phyloP scores from a whole-genome alignment of 35 echinoderm and acorn worm species.

The Eucidaris tribuloides region DNA sequence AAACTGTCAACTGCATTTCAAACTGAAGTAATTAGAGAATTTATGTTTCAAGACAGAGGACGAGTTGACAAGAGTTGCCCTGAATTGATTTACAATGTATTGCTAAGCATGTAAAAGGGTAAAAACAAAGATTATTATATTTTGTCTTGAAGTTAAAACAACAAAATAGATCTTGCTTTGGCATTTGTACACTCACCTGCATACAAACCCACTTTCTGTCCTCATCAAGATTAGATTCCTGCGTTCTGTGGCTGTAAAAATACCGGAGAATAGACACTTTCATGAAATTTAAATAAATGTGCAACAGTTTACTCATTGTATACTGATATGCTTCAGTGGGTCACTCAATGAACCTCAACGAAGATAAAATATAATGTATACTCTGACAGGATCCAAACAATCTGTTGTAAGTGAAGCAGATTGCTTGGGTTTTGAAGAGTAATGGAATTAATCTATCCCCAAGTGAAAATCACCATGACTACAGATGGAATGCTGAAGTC shows the following conservation, averaged over 20 bases:
- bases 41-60: too few species aligned
- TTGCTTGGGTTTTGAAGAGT: constrained; percentile 7
- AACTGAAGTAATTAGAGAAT: too few species aligned
- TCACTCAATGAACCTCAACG: not conserved
- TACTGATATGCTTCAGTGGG: not conserved
- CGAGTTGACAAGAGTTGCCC: too few species aligned
- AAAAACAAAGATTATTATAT: too few species aligned
- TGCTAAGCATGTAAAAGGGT: too few species aligned
- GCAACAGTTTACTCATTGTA: not conserved
- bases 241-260: not conserved
- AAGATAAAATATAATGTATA: not conserved
- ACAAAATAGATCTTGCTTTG: too few species aligned
- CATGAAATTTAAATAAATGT: not conserved
- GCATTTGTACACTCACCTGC: constrained; percentile 70
- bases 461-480: not conserved
- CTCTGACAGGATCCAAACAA: constrained; percentile 17
- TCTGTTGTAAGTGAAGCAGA: not conserved
- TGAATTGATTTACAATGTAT: too few species aligned
- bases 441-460: constrained; percentile 21
- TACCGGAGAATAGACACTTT: not conserved
- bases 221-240: constrained; percentile 46
- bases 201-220: constrained; percentile 68
- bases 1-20: too few species aligned
- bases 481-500: not conserved
- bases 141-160: too few species aligned